A percentile compares a stretch with the other conserved stretches of the same genome.
phyloP scores from a whole-genome alignment of 1,140 invertebrate species.

The Papilio xuthus region DNA sequence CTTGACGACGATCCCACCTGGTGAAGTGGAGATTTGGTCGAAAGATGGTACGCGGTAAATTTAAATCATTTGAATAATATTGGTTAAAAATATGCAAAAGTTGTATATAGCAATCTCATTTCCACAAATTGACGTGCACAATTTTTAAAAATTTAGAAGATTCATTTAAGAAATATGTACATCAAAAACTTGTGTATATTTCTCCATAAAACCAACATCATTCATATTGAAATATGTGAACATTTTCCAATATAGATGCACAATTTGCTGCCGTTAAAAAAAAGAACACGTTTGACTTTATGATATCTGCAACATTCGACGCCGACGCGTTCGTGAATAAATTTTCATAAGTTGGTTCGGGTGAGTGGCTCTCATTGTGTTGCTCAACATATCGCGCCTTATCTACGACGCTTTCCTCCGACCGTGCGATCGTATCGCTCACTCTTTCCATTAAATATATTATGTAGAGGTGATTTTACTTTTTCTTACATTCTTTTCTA shows the following conservation, averaged over 20 bases:
- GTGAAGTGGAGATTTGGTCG: too few species aligned
- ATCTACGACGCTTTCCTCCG: background rate
- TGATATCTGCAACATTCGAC: constrained; percentile 33
- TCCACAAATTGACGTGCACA: background rate
- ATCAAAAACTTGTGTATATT: too few species aligned
- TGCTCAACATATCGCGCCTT: background rate
- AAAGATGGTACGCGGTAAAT: too few species aligned
- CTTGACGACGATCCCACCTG: too few species aligned
- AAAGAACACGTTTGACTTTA: constrained; percentile 24
- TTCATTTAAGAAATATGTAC: background rate
- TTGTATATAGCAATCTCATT: too few species aligned
- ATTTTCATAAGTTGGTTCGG: constrained; percentile 30
- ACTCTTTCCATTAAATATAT: constrained; percentile 13
- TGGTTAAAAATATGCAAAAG: too few species aligned
- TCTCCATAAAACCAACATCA: background rate
- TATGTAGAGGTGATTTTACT: constrained; percentile 13
- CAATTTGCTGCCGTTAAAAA: constrained; percentile 21
- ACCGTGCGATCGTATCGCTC: constrained; percentile 7
- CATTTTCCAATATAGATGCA: background rate
- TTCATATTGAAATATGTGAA: background rate
- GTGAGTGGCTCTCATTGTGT: constrained; percentile 16
- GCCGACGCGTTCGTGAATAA: constrained; percentile 30
- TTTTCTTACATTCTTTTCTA: constrained; percentile 9
- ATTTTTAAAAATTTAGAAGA: background rate
- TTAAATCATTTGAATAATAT: too few species aligned